A percentile compares a stretch with the other conserved stretches of the same genome.
Evolutionary conservation across 2,888 invertebrate genomes (phyloP).

Genomic region (Platypus cylindrus): DNA sequence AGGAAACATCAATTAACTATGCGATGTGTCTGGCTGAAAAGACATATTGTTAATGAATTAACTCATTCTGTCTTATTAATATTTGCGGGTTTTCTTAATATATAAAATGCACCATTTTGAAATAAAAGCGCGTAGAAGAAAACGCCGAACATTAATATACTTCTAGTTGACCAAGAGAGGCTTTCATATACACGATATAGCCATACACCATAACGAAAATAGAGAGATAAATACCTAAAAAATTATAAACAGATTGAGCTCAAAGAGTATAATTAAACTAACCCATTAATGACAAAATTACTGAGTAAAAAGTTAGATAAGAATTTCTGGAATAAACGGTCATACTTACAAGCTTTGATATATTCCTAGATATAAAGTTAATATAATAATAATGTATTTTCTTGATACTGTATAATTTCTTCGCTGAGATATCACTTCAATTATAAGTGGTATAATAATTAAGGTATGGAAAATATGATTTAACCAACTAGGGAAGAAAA

Average conservation of each 20-base stretch:
- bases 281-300: slow-evolving; percentile 6
- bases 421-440: slow-evolving; percentile 32
- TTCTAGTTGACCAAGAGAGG: slow-evolving; percentile 39
- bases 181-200: slow-evolving; percentile 41
- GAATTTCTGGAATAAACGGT: slow-evolving; percentile 1
- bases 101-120: no score
- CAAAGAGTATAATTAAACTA: no score
- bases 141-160: no score
- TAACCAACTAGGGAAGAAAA: slow-evolving; percentile 43
- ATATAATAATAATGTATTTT: slow-evolving; percentile 7
- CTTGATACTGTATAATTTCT: slow-evolving; percentile 4
- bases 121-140: no score
- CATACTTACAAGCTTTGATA: slow-evolving; percentile 20
- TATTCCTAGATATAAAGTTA: slow-evolving; percentile 10
- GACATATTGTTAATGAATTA: no score
- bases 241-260: no score
- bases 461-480: slow-evolving; percentile 48
- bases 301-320: neutral
- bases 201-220: slow-evolving; percentile 38
- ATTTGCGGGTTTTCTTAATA: no score
- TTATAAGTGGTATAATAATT: slow-evolving; percentile 36
- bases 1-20: no score
- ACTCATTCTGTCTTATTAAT: no score
- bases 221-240: slow-evolving; percentile 34
- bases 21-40: no score